A percentile compares a stretch with the other conserved stretches of the same genome.
Conservation (phyloP, 2,797 vertebrate genomes). For the Rhadinocentrus ornatus region DNA sequence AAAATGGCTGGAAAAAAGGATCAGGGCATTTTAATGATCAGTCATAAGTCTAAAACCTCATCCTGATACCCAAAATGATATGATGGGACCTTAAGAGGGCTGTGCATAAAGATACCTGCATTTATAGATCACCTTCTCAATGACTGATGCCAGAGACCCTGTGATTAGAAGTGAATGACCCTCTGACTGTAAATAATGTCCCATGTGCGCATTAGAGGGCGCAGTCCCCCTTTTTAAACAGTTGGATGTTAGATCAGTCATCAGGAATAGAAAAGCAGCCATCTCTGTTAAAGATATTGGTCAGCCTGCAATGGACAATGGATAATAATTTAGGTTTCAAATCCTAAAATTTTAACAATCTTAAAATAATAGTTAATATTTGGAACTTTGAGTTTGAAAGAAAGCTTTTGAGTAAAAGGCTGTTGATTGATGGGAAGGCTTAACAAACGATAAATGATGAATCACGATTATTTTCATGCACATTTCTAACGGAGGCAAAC, state of each 20-base stretch:
- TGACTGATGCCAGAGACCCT: background rate
- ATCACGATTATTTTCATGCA: background rate
- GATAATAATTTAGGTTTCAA: background rate
- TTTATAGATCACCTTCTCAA: too few relatives aligned
- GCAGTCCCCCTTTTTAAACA: slow-evolving; percentile 34
- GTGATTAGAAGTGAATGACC: too few relatives aligned
- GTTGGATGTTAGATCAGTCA: background rate
- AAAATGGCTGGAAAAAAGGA: too few relatives aligned
- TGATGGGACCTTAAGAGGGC: background rate
- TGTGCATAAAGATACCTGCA: background rate
- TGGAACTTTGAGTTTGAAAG: background rate
- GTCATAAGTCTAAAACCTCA: background rate
- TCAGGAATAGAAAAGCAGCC: background rate
- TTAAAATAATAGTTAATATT: background rate
- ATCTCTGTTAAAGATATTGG: background rate
- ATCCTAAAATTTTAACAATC: background rate
- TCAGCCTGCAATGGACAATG: background rate
- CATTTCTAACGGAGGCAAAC: background rate
- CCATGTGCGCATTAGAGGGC: slow-evolving; percentile 61
- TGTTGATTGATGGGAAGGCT: background rate
- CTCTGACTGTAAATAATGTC: background rate
- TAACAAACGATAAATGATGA: background rate
- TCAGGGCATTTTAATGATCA: too few relatives aligned
- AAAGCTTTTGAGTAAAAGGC: background rate
- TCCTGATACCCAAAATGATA: background rate